These are phyloP conservation scores for Astyanax mexicanus DNA, from an alignment of 2,797 vertebrate genomes.

Conservation along the genomic window DNA sequence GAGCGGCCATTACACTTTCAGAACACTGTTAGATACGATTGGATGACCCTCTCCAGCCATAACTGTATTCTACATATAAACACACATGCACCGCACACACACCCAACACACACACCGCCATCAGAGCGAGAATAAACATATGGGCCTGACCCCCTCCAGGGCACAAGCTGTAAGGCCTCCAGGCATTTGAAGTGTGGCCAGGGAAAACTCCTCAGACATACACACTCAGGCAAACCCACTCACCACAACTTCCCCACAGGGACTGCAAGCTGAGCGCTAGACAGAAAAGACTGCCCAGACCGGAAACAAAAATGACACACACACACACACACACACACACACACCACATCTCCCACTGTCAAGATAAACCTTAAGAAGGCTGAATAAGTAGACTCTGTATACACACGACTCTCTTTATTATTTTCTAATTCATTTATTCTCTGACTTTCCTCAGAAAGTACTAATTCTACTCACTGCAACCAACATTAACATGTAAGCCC, in stretches of 20 bases:
- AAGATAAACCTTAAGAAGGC: background rate
- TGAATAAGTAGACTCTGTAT: background rate
- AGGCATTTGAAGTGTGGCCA: constrained; percentile 27
- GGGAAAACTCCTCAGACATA: background rate
- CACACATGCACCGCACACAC: background rate
- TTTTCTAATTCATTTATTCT: background rate
- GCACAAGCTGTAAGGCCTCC: background rate
- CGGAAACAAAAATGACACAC: no score
- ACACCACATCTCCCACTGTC: background rate
- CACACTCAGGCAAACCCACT: background rate
- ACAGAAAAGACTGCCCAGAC: background rate
- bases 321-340: background rate
- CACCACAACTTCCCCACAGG: constrained; percentile 3
- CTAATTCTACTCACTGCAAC: background rate
- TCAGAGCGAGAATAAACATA: constrained; percentile 25
- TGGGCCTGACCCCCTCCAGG: background rate
- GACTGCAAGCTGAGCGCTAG: background rate
- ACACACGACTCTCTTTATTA: background rate
- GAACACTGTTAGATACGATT: background rate
- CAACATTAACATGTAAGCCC: no score
- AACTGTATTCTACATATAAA: background rate
- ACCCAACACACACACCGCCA: background rate
- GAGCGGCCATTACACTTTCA: constrained; percentile 3
- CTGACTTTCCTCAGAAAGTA: background rate
- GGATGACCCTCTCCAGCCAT: constrained; percentile 9